Percentiles rank a stretch among this genome's conserved stretches.
Conservation (phyloP, 2,113 vertebrate species). For the Epinephelus moara region DNA sequence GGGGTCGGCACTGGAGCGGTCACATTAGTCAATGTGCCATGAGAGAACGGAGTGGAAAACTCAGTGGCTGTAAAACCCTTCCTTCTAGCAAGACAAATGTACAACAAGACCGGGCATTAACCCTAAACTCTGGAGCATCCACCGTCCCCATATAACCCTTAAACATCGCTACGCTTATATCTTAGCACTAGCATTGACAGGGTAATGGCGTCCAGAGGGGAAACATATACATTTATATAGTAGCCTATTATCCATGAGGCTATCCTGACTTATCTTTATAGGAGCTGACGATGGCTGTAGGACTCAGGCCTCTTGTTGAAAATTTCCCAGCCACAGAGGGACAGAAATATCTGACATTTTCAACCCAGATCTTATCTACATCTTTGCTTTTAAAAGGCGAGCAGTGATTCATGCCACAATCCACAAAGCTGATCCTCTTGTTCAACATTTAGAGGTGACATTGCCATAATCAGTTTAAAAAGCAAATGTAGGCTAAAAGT, state of each 20-base stretch:
- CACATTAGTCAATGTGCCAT: conserved; percentile 69
- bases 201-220: conserved; percentile 24
- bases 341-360: conserved; percentile 39
- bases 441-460: conserved; percentile 13
- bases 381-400: conserved; percentile 12
- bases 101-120: conserved; percentile 48
- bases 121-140: conserved; percentile 45
- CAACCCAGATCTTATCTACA: conserved; percentile 15
- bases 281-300: conserved; percentile 3
- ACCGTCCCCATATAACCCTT: conserved; percentile 1
- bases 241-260: conserved; percentile 22
- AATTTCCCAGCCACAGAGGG: conserved; percentile 1
- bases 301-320: conserved; percentile 19
- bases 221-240: conserved; percentile 33
- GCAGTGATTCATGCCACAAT: conserved; percentile 11
- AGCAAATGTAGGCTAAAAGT: background rate
- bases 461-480: conserved; percentile 10
- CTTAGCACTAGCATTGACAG: background rate
- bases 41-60: conserved; percentile 66
- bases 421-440: background rate
- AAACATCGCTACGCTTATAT: background rate
- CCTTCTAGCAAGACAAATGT: conserved; percentile 53
- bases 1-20: conserved; percentile 52
- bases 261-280: background rate
- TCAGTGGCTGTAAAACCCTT: conserved; percentile 66